These are phyloP conservation scores for Megalurothrips usitatus DNA, from an alignment of 2,888 invertebrate species.

Conservation along the genomic window DNA sequence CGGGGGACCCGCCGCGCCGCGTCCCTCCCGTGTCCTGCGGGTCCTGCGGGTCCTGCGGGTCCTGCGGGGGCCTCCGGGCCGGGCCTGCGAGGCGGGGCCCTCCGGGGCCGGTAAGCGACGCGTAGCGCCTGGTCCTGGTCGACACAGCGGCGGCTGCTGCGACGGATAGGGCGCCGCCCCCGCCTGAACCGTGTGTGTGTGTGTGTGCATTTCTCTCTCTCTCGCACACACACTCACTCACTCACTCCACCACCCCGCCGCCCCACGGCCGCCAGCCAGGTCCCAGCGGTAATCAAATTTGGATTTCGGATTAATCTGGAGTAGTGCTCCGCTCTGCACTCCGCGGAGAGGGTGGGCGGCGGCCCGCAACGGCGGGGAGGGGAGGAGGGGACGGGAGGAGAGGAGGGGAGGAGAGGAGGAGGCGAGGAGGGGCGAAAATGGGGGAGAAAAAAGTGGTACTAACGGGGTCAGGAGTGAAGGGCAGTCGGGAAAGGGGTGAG, in stretches of 20 bases:
- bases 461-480: not conserved
- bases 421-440: not conserved
- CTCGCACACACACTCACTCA: too few relatives aligned
- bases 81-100: constrained; percentile 34
- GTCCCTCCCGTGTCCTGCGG: not conserved
- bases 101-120: constrained; percentile 27
- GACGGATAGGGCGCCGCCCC: not conserved
- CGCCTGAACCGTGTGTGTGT: too few relatives aligned
- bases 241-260: not conserved
- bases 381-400: not conserved
- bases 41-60: not conserved
- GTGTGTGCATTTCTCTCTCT: too few relatives aligned
- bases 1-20: not conserved
- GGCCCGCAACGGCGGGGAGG: not conserved
- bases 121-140: constrained; percentile 11
- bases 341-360: not conserved
- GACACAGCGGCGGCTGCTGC: not conserved
- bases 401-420: not conserved
- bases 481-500: not conserved
- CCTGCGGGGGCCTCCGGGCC: constrained; percentile 38
- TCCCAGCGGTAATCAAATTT: constrained; percentile 35
- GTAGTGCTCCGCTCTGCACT: constrained; percentile 1
- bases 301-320: constrained; percentile 36
- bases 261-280: not conserved
- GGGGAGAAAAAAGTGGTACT: not conserved